Conservation (phyloP, 2,888 invertebrate species). For the Euclidia mi region DNA sequence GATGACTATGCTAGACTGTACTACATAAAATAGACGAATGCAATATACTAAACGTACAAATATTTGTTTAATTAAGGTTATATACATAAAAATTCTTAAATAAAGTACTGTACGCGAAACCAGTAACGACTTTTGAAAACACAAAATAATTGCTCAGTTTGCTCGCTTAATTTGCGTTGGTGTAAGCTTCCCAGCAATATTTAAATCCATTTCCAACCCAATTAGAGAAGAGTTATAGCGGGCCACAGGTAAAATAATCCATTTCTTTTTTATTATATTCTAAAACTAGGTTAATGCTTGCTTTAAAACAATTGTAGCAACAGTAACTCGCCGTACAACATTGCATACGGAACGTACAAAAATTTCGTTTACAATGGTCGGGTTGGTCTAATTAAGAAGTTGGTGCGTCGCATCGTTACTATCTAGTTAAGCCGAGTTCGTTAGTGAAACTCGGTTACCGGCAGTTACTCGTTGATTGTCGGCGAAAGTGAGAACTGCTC, state of each 20-base stretch:
- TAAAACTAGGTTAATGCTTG: conserved; percentile 13
- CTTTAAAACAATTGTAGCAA: conserved; percentile 4
- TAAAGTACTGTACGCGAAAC: not conserved
- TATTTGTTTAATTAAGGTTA: too few species aligned
- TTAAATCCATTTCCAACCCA: conserved; percentile 23
- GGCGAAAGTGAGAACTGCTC: conserved; percentile 73
- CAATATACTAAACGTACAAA: too few species aligned
- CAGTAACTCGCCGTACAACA: conserved; percentile 14
- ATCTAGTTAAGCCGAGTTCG: conserved; percentile 82
- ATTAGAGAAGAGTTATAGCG: conserved; percentile 33
- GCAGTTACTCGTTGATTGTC: conserved; percentile 78
- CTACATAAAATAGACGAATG: too few species aligned
- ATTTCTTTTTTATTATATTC: conserved; percentile 3
- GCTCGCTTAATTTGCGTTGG: conserved; percentile 8
- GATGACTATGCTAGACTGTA: too few species aligned
- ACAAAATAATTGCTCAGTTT: conserved; percentile 1
- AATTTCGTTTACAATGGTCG: conserved; percentile 69
- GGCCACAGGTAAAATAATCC: not conserved
- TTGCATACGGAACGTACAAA: conserved; percentile 53
- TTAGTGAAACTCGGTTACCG: conserved; percentile 81
- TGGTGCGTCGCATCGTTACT: conserved; percentile 76
- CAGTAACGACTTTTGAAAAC: not conserved
- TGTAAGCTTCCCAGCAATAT: conserved; percentile 7
- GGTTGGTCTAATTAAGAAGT: conserved; percentile 80
- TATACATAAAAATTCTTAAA: not conserved